Evolutionary conservation across 2,888 invertebrate species (phyloP), one percentile per base, ranked within the genome.

Genomic region (Chelonus formosanus): DNA sequence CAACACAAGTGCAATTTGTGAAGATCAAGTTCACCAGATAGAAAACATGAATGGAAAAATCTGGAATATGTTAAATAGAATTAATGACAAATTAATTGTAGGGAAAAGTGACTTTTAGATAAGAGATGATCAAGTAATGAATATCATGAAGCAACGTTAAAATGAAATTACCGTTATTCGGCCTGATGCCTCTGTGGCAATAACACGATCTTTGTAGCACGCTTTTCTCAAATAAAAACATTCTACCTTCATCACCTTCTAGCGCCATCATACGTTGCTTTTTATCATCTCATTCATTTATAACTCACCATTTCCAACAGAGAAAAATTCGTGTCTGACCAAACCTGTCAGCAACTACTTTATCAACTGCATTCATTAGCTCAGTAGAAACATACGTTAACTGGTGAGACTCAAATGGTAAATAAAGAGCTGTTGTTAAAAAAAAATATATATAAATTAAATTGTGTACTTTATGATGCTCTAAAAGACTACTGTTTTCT

Each of bases 91-190:
- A 44, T 57, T 43, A 57, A 44, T 44, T 54, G 34, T 48, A 4
- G 40, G 35, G 55, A 8, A 32, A 36, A 45, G 36, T 45, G 53
- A n/a, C 32, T 10, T 43, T 57, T 48, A 66, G 45, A 59, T 52
- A 6, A 32, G 10, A 57, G 67, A 66, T 66, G 65, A 52, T 32
- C 52, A 52, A 32, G 52, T 52, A 5, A 44, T 35, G 57, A 6
- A 32, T 36, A 52, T 65, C 56, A 60, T 45, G 53, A 55, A 36
- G 20, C 45, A 58, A 47, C 40, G 62, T 62, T 67, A 58, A 71
- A 69, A 67, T 65, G 67, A 48, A 65, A 72, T 73, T 75, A 77
- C 80, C 78, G 80, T 80, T 80, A 80, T 74, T 80, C 76, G 80
- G 79, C 78, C 80, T 77, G 72, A 62, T 66, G 66, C 62, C 52